phyloP scores from a whole-genome alignment of 2,797 vertebrate species.

The Manis javanica region DNA sequence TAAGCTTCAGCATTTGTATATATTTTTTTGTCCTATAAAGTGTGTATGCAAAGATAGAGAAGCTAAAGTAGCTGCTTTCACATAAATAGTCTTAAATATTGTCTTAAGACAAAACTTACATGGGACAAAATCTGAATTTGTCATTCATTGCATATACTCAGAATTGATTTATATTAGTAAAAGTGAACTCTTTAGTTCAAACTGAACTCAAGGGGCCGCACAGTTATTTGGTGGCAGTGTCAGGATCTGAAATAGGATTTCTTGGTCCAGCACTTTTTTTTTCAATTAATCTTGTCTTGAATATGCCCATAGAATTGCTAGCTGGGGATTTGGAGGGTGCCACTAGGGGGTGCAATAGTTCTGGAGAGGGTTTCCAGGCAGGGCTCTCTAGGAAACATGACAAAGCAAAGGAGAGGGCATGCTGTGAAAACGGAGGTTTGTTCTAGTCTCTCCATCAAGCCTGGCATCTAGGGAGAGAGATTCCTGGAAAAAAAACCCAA shows the following conservation, averaged over 20 bases:
- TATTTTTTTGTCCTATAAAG: neutral
- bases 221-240: neutral
- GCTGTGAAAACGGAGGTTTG: neutral
- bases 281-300: neutral
- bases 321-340: neutral
- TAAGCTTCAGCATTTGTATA: neutral
- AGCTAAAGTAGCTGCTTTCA: neutral
- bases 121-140: neutral
- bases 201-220: neutral
- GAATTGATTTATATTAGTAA: neutral
- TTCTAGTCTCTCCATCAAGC: neutral
- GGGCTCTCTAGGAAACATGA: conserved; percentile 52
- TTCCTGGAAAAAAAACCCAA: neutral
- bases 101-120: neutral
- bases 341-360: neutral
- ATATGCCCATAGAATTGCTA: neutral
- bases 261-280: neutral
- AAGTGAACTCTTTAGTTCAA: neutral
- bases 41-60: neutral
- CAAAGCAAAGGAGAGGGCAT: neutral
- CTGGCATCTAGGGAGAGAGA: conserved; percentile 10
- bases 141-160: neutral
- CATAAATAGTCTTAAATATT: conserved; percentile 25
- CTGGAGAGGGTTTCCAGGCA: neutral
- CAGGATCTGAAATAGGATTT: neutral